Evolutionary conservation across 2,888 invertebrate genomes (phyloP), one percentile per base, ranked within the genome.

Genomic region (Yponomeuta cagnagella): DNA sequence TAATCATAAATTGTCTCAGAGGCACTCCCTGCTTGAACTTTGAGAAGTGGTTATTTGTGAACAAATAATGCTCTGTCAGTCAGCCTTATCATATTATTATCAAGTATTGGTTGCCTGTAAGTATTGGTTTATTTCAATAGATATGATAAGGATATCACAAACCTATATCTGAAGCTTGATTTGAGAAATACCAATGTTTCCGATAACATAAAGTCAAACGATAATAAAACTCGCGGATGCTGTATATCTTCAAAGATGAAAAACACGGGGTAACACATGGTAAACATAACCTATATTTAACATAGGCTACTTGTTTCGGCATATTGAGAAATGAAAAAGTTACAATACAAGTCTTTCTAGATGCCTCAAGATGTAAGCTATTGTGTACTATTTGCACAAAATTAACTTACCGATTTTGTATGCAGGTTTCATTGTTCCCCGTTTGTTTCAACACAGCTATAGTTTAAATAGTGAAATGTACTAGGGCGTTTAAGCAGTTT

Each of bases 351-450:
- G 63, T 43, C 43, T 43, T 43, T 8, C 43, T 43, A 43, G 5
- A 43, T 8, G 43, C 43, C 43, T 43, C 8, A 43, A 43, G 43
- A 43, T 43, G 43, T 43, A 43, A 8, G 9, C 43, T 43, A 43
- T 43, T 43, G 43, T 43, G 43, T 43, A 43, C 5, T 43, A 43
- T 43, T 43, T 43, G 43, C 6, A 64, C 64, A 30, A 64, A 68
- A 73, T 43, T 23, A 70, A 76, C 84, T 86, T 81, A 91, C 92
- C 92, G 73, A 92, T 91, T 87, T 92, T 92, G 77, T 82, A 90
- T 69, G 87, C 82, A 10, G 91, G 91, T 81, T 92, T 91, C 89
- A 90, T 90, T 65, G 76, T 71, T 77, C 68, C 65, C 9, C 31
- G 4, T 23, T 30, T 30, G 33, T 65, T 65, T 65, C 65, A 65